Evolutionary conservation across 2,888 invertebrate genomes (phyloP).

Genomic region (Arenicola marina): DNA sequence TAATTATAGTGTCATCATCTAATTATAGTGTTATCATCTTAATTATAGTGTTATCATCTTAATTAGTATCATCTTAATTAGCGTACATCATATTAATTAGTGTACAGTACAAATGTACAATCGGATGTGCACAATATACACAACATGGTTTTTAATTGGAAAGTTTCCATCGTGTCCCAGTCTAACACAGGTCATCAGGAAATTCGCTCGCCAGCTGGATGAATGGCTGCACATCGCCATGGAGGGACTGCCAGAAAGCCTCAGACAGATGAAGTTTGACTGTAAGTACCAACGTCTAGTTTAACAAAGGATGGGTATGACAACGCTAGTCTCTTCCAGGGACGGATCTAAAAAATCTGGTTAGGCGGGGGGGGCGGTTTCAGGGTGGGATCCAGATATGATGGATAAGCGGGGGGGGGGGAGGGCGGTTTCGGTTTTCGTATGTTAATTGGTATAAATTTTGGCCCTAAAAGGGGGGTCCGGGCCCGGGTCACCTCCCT

Average conservation of each 20-base stretch:
- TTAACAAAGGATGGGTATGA: too few relatives aligned
- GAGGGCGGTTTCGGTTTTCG: too few relatives aligned
- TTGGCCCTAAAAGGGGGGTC: too few relatives aligned
- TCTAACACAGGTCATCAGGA: slow-evolving; percentile 61
- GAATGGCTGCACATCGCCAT: slow-evolving; percentile 61
- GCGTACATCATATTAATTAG: not conserved
- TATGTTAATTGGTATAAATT: too few relatives aligned
- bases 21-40: not conserved
- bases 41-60: not conserved
- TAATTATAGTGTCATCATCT: not conserved
- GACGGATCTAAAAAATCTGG: too few relatives aligned
- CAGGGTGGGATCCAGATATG: too few relatives aligned
- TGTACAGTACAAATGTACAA: not conserved
- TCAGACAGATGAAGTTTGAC: slow-evolving; percentile 61
- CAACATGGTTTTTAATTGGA: not conserved
- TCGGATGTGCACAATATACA: not conserved
- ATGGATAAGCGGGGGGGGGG: too few relatives aligned
- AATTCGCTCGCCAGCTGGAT: slow-evolving; percentile 62
- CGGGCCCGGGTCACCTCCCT: too few relatives aligned
- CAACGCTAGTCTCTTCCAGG: too few relatives aligned
- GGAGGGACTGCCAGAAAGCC: slow-evolving; percentile 58
- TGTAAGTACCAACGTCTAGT: slow-evolving; percentile 58
- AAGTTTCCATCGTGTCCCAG: slow-evolving; percentile 36
- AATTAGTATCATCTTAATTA: not conserved
- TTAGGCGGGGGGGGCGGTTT: too few relatives aligned